A percentile compares a stretch with the other conserved stretches of the same genome.
Evolutionary conservation across 2,888 invertebrate species (phyloP).

Genomic region (Rhamnusium bicolor): DNA sequence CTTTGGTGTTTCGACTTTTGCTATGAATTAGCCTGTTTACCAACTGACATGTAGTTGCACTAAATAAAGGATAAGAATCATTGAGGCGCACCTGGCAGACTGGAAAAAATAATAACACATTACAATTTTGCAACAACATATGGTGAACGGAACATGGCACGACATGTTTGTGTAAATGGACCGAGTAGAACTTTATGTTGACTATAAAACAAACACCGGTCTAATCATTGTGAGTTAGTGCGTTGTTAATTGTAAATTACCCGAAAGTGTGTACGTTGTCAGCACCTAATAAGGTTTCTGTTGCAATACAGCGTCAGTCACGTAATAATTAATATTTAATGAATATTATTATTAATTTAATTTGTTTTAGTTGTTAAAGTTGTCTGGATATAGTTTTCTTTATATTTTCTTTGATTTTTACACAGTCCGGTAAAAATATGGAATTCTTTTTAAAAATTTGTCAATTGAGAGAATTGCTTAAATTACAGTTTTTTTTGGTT

Average conservation of each 20-base stretch:
- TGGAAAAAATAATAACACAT: constrained; percentile 23
- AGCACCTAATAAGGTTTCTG: not conserved
- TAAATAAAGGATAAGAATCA: constrained; percentile 12
- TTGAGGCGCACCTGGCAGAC: constrained; percentile 18
- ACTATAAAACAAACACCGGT: constrained; percentile 3
- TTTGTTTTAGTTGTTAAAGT: no score
- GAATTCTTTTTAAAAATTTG: no score
- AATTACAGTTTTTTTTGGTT: no score
- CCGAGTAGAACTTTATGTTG: not conserved
- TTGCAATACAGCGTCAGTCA: not conserved
- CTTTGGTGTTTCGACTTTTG: constrained; percentile 11
- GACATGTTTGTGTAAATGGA: constrained; percentile 4
- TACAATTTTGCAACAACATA: constrained; percentile 22
- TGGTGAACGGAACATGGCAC: constrained; percentile 13
- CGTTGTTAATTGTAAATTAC: not conserved
- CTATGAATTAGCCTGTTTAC: not conserved
- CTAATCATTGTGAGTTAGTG: constrained; percentile 20
- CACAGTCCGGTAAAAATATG: no score
- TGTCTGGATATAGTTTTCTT: no score
- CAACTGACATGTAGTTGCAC: constrained; percentile 23
- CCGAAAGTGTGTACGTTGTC: not conserved
- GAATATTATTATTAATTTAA: no score
- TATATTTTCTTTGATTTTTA: no score
- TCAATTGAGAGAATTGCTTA: no score
- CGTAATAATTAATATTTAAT: no score